Percentiles rank a stretch among this genome's conserved stretches.
Evolutionary conservation across 2,888 invertebrate species (phyloP).

Genomic region (Rhingia rostrata): DNA sequence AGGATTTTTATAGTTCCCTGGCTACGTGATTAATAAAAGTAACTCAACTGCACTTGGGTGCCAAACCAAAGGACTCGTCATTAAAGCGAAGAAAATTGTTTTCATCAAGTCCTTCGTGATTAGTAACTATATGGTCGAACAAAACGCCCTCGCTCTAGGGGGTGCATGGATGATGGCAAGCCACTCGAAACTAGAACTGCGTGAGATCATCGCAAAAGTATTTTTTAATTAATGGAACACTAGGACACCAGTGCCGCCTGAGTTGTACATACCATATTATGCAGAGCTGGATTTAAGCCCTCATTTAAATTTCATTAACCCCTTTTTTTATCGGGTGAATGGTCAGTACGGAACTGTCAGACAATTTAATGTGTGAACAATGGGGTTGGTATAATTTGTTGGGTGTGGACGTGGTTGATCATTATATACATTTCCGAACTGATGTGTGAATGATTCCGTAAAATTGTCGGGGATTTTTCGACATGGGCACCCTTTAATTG

Average conservation of each 20-base stretch:
- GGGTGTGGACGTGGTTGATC: neutral
- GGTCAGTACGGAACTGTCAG: conserved; percentile 6
- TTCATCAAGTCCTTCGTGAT: conserved; percentile 28
- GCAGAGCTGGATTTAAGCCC: conserved; percentile 27
- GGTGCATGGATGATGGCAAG: neutral
- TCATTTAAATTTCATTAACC: conserved; percentile 68
- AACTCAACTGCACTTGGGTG: conserved; percentile 36
- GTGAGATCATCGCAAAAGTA: conserved; percentile 65
- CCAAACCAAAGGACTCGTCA: conserved; percentile 4
- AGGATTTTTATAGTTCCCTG: conserved; percentile 58
- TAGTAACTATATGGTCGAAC: conserved; percentile 30
- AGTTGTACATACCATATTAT: neutral
- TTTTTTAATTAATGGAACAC: conserved; percentile 68
- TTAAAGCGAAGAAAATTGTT: conserved; percentile 43
- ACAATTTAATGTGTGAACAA: conserved; percentile 6
- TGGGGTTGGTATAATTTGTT: neutral
- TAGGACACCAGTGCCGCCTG: neutral
- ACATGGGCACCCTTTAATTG: conserved; percentile 16
- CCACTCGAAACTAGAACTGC: conserved; percentile 34
- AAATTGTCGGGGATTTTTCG: neutral
- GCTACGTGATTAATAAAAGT: conserved; percentile 68
- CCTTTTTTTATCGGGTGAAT: conserved; percentile 31
- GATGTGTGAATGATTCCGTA: conserved; percentile 26
- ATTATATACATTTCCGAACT: neutral
- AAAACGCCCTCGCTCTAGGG: conserved; percentile 3